phyloP scores from a whole-genome alignment of 2,797 vertebrate species.

The Phataginus tetradactyla region DNA sequence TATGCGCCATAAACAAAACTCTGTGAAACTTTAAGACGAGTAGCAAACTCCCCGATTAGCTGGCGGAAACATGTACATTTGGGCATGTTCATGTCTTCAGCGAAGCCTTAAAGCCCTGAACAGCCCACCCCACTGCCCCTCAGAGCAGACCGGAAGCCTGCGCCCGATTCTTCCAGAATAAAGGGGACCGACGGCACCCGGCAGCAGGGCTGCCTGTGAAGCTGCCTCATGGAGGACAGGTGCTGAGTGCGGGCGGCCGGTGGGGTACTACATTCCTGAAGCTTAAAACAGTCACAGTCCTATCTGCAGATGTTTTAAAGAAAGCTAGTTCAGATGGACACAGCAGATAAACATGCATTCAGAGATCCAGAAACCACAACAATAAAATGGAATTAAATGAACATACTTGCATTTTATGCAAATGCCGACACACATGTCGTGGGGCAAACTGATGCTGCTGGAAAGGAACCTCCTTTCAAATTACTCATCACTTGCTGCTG shows the following conservation, averaged over 20 bases:
- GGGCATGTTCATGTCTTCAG: not conserved
- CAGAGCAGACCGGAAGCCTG: not conserved
- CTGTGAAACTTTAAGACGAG: not conserved
- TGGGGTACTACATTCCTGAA: rapidly evolving
- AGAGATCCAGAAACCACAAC: not conserved
- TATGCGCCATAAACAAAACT: not conserved
- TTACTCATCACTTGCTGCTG: not conserved
- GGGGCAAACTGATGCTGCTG: not conserved
- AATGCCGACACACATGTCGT: not conserved
- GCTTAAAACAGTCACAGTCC: not conserved
- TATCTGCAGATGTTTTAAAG: not conserved
- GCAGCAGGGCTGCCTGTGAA: not conserved
- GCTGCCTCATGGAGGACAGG: not conserved
- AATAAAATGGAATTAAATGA: not conserved
- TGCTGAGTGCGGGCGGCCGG: not conserved
- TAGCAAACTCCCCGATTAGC: not conserved
- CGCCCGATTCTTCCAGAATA: not conserved
- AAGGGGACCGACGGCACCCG: not conserved
- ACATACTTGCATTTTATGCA: not conserved
- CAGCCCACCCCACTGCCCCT: no score
- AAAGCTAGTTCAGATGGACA: not conserved
- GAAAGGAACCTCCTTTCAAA: not conserved
- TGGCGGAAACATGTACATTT: not conserved
- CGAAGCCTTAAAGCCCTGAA: not conserved
- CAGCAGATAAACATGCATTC: not conserved